Base-by-base conservation (phyloP, 1,140 invertebrate species). In the Trachymyrmex septentrionalis region DNA sequence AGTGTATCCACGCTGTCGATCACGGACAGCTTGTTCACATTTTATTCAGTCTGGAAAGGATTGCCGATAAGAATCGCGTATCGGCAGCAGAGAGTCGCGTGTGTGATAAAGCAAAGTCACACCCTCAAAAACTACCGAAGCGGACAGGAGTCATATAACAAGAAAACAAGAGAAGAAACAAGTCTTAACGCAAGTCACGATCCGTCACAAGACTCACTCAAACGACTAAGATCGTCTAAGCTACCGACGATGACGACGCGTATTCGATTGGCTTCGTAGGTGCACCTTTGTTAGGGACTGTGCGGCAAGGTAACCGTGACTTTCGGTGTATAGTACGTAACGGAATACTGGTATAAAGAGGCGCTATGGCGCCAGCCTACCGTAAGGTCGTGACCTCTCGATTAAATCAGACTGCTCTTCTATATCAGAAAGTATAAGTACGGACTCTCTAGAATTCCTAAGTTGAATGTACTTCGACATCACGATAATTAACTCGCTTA, bases 61-160 rank as follows among this genome's bases (percentile, higher is more conserved):
- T 27, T n/a, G 55, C 59, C 27, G 93, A 94, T 93, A 93, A 88
- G 88, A 30, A 93, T 93, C 93, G 85, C 92, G 89, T 92, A 93
- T 93, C 93, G 91, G 76, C 88, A 81, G 72, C 92, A 89, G 91
- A 92, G 88, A 89, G 92, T 91, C 92, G 81, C 61, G 67, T 75
- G 67, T 75, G 66, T 91, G 86, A 91, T 91, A 90, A 86, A 87
- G 82, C 82, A 80, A 67, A 66, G 87, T 86, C 86, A 87, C 87
- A 72, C 87, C 85, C 85, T 89, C 88, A n/a, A 87, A 89, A 90
- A 90, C 88, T 90, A 90, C 87, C 88, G 88, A 88, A 88, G 86
- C 87, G 61, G 89, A 91, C 87, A 88, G 87, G 88, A 92, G 88
- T 91, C 91, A 66, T 85, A 85, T 90, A 90, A 87, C 85, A 87